Evolutionary conservation across 2,888 invertebrate genomes (phyloP).

Genomic region (Conchocele bisecta): DNA sequence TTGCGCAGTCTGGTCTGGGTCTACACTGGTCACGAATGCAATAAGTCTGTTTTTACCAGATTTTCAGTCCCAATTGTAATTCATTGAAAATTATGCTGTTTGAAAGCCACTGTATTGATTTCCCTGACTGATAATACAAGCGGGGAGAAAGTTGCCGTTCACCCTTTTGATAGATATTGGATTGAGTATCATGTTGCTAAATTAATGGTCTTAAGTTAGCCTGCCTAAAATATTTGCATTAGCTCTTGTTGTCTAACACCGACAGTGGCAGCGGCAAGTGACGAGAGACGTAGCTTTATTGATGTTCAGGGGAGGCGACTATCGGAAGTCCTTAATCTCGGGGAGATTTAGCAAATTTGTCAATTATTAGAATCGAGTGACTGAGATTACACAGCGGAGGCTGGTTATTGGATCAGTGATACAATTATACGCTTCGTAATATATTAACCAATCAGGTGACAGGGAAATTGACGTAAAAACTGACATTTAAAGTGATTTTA

Average conservation of each 20-base stretch:
- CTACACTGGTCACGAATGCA: too few species aligned
- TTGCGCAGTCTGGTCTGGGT: too few species aligned
- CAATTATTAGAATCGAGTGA: constrained; percentile 16
- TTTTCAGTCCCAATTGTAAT: too few species aligned
- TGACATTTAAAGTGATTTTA: too few species aligned
- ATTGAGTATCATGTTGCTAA: constrained; percentile 48
- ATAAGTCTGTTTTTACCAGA: too few species aligned
- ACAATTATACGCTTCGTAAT: too few species aligned
- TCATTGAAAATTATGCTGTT: constrained; percentile 67
- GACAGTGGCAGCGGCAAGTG: constrained; percentile 4
- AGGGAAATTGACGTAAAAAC: too few species aligned
- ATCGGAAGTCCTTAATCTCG: constrained; percentile 8
- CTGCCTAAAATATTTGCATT: constrained; percentile 33
- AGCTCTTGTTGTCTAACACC: not conserved
- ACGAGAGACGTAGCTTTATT: not conserved
- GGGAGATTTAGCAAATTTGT: constrained; percentile 12
- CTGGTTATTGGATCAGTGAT: constrained; percentile 2
- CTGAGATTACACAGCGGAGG: constrained; percentile 6
- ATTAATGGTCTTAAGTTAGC: constrained; percentile 43
- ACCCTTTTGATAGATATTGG: constrained; percentile 42
- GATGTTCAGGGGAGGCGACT: constrained; percentile 16
- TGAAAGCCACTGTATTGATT: constrained; percentile 67
- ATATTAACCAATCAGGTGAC: too few species aligned
- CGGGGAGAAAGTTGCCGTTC: constrained; percentile 52
- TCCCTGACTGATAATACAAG: constrained; percentile 62